phyloP scores from a whole-genome alignment of 1,140 invertebrate species.

The Drosophila orosa region DNA sequence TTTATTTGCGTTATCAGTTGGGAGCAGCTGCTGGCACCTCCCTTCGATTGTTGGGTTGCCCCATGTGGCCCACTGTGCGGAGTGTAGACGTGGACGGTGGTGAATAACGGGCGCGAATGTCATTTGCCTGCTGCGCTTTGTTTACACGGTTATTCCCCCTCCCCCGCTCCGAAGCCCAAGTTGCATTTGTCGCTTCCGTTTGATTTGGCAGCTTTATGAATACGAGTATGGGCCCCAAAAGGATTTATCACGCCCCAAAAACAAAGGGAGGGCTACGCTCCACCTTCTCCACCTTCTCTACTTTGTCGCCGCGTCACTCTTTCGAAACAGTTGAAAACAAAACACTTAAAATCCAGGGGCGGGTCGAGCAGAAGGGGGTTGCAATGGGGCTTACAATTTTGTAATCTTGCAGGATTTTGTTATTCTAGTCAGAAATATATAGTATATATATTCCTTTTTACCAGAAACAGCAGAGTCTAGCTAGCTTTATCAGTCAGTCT shows the following conservation, averaged over 20 bases:
- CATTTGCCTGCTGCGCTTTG: constrained; percentile 51
- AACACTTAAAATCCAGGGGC: constrained; percentile 6
- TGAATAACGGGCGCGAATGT: constrained; percentile 26
- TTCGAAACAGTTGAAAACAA: constrained; percentile 4
- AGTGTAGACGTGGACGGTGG: constrained; percentile 2
- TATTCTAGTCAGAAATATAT: too few relatives aligned
- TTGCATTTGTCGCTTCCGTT: constrained; percentile 71
- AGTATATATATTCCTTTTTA: too few relatives aligned
- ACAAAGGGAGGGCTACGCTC: constrained; percentile 22
- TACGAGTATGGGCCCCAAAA: constrained; percentile 45
- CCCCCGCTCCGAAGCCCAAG: constrained; percentile 4
- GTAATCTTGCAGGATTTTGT: neutral
- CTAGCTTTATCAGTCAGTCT: too few relatives aligned
- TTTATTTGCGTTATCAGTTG: constrained; percentile 51
- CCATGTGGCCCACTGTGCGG: constrained; percentile 36
- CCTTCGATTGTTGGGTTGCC: neutral
- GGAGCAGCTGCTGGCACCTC: constrained; percentile 27
- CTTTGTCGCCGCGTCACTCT: neutral
- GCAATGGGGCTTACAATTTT: too few relatives aligned
- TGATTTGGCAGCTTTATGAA: constrained; percentile 76
- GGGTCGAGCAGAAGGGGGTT: neutral
- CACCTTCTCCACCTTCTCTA: neutral
- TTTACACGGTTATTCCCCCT: constrained; percentile 14
- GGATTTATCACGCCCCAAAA: constrained; percentile 64
- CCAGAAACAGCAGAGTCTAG: too few relatives aligned